A percentile compares a stretch with the other conserved stretches of the same genome.
Conservation (phyloP, 2,888 invertebrate genomes). For the Melinopterus prodromus region DNA sequence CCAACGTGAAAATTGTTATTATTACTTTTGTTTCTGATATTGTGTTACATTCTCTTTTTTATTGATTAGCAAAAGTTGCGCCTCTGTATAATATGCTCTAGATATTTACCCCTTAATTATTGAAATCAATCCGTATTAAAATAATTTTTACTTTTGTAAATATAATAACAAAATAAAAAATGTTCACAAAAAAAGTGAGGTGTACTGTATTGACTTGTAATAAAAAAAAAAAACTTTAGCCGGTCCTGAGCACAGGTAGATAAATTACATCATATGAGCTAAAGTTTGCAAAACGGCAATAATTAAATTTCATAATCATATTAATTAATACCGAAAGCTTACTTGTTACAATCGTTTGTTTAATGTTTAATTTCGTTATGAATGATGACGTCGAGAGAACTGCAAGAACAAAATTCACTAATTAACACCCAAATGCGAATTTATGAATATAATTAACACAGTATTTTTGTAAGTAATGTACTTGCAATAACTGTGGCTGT, state of each 20-base stretch:
- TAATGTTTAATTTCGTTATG: not conserved
- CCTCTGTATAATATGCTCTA: too few relatives aligned
- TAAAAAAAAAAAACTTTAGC: not conserved
- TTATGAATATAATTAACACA: not conserved
- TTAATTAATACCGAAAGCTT: not conserved
- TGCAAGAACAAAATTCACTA: not conserved
- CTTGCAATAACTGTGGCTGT: not conserved
- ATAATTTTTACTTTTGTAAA: too few relatives aligned
- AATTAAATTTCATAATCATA: not conserved
- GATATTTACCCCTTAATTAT: too few relatives aligned
- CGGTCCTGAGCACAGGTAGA: not conserved
- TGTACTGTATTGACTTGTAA: not conserved
- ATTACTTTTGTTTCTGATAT: too few relatives aligned
- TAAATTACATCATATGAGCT: not conserved
- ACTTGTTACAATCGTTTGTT: not conserved
- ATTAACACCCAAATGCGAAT: not conserved
- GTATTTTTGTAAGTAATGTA: not conserved
- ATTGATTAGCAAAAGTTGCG: too few relatives aligned
- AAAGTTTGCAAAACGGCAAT: not conserved
- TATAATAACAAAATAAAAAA: not conserved
- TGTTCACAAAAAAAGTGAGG: not conserved
- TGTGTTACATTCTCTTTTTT: too few relatives aligned
- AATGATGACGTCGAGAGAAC: not conserved
- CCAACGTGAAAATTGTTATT: too few relatives aligned
- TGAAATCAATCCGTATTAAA: too few relatives aligned